These are phyloP conservation scores for Poecilobothrus nobilitatus DNA, from an alignment of 2,888 invertebrate species.

Conservation along the genomic window DNA sequence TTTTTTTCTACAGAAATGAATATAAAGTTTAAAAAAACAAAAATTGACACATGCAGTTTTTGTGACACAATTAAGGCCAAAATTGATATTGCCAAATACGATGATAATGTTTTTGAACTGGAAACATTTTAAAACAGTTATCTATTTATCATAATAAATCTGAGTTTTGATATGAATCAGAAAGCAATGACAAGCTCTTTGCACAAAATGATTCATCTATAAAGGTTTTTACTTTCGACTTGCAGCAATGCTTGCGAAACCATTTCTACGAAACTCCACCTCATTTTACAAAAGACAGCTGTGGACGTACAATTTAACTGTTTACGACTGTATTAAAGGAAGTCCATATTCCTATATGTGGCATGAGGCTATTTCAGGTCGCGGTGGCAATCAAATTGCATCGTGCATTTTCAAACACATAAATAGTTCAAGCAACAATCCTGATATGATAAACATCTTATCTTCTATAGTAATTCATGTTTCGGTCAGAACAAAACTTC, in stretches of 20 bases:
- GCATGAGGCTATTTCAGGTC: conserved; percentile 22
- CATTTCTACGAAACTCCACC: conserved; percentile 19
- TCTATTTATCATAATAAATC: background rate
- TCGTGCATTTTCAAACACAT: conserved; percentile 21
- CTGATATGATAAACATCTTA: background rate
- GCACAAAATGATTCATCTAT: background rate
- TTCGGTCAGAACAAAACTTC: too few species aligned
- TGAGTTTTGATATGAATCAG: background rate
- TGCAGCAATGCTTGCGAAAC: too few species aligned
- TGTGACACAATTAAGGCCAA: conserved; percentile 22
- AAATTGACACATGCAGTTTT: conserved; percentile 20
- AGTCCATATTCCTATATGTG: conserved; percentile 23
- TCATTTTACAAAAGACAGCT: conserved; percentile 22
- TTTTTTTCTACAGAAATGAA: conserved; percentile 17
- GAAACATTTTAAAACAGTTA: conserved; percentile 13
- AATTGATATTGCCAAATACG: conserved; percentile 13
- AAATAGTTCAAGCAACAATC: too few species aligned
- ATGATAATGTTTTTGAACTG: background rate
- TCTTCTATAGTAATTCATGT: too few species aligned
- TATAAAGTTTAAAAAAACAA: conserved; percentile 23
- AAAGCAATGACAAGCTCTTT: background rate
- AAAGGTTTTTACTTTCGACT: background rate
- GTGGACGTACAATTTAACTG: conserved; percentile 22
- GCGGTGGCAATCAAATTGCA: conserved; percentile 22
- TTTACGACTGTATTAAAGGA: too few species aligned